Base-by-base conservation (phyloP, 1,140 invertebrate species). In the Cotesia typhae region DNA sequence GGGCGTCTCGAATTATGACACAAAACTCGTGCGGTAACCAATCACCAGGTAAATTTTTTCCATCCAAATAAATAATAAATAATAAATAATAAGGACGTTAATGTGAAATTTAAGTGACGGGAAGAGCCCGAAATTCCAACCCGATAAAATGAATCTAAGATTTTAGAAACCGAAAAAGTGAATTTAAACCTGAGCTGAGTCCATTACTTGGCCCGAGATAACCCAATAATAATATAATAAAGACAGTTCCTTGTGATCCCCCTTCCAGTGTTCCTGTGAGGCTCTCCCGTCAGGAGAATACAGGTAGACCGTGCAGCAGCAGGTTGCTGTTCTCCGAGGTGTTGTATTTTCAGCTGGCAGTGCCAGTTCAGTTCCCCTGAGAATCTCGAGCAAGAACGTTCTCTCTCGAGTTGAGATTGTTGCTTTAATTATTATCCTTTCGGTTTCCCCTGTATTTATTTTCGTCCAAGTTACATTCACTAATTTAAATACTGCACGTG, bases 261-360 rank as follows among this genome's bases (percentile, higher is more conserved):
- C 28, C 28, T 28, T 28, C 28, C 28, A 28, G 28, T 3, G 1
- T 28, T 28, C 3, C 3, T 2, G 28, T 28, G 28, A 14, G n/a
- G 17, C 76, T 65, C 75, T 75, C 77, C 78, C 73, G 77, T 74
- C 80, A 78, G 37, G 17, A 64, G 38, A 17, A 41, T 64, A 38
- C 71, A 71, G 69, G 76, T 85, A 81, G 83, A 86, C 85, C 82
- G 85, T 85, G 77, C 78, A 78, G 77, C 78, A 78, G 41, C 41
- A 47, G 76, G 74, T 75, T 78, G 76, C 77, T 28, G 28, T 28
- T 28, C 28, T 28, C 28, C 1, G 77, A 83, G 78, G 80, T 84
- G 84, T 84, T 81, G 82, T 81, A 78, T 85, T 85, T 86, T 84
- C 84, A 85, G 82, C 83, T 84, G 83, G 82, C 80, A 85, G 83